Base-by-base conservation (phyloP, 2,113 vertebrate genomes). In the Xenopus borealis region DNA sequence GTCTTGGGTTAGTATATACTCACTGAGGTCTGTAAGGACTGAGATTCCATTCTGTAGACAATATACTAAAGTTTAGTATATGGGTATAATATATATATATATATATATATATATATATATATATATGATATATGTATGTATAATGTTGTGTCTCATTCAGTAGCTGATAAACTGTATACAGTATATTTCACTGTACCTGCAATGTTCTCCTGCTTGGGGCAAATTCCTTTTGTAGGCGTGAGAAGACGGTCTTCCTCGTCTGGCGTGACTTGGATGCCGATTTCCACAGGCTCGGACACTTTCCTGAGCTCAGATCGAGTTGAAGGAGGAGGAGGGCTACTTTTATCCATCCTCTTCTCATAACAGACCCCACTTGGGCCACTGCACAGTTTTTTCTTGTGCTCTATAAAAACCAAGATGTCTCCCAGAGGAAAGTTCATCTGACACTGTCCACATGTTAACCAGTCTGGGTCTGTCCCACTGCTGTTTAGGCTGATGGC, bases 341-440 rank as follows among this genome's bases (percentile, higher is more conserved):
- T 92, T 33, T 93, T 92, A 89, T 96, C 94, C 82, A 91, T 89
- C 86, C 91, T 94, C 85, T 97, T 98, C 86, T 96, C 94, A 18
- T 93, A 96, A 92, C 95, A 98, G 90, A 88, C 85, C 68, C 80
- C 62, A 40, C 90, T 85, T 82, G 88, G 84, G 62, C 88, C 89
- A 53, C 94, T 94, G 88, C 97, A 98, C 88, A 94, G 95, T 84
- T 96, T 98, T 90, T 93, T 96, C 90, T 99, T 98, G 96, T 98
- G 97, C 92, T 98, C 94, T 81, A 99, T 99, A 91, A 99, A 99
- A 90, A 98, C 92, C 89, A 99, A 91, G 86, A 99, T 99, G 91
- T 99, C 95, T 75, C 94, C 95, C 87, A 98, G 87, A 0, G 95
- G 96, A 89, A 98, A 97, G 87, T 95, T 96, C 92, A 95, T 90